A percentile compares a stretch with the other conserved stretches of the same genome.
phyloP scores from a whole-genome alignment of 2,113 vertebrate species.

The Bungarus multicinctus region DNA sequence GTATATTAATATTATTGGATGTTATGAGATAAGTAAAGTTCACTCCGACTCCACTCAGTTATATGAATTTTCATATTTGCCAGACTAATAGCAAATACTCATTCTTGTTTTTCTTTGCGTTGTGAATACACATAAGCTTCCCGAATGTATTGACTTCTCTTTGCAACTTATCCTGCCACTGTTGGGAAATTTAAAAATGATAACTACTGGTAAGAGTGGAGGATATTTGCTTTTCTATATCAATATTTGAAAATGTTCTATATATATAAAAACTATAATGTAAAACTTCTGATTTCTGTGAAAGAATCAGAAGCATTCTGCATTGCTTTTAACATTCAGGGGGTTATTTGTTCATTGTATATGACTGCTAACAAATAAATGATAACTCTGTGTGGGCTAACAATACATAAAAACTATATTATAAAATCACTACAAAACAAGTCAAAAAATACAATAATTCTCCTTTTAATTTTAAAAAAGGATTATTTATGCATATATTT shows the following conservation, averaged over 20 bases:
- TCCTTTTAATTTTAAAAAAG: background rate
- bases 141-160: background rate
- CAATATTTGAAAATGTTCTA: background rate
- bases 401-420: background rate
- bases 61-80: background rate
- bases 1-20: background rate
- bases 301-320: background rate
- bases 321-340: background rate
- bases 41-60: conserved; percentile 9
- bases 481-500: background rate
- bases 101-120: background rate
- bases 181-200: background rate
- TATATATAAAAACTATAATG: background rate
- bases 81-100: background rate
- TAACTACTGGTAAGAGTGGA: no score
- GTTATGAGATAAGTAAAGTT: conserved; percentile 30
- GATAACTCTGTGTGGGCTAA: background rate
- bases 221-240: background rate
- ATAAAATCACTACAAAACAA: background rate
- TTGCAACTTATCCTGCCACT: background rate
- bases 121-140: background rate
- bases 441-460: background rate
- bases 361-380: background rate
- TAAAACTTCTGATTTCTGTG: background rate
- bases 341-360: no score